A percentile compares a stretch with the other conserved stretches of the same genome.
Evolutionary conservation across 2,113 vertebrate species (phyloP).

Genomic region (Cryptomyrus ogoouensis): DNA sequence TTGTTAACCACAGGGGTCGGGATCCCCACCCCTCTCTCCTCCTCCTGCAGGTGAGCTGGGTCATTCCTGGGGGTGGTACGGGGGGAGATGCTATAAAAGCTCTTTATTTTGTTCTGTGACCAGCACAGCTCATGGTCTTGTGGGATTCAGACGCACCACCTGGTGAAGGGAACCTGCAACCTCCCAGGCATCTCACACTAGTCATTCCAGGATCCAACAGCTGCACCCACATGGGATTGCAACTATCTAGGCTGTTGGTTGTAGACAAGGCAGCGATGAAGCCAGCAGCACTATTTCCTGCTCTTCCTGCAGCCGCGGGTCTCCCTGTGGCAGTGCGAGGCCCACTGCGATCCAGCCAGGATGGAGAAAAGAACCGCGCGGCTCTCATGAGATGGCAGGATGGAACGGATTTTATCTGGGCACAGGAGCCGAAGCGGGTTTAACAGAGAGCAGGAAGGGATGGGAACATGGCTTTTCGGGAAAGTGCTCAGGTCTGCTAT

Average conservation of each 20-base stretch:
- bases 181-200: not conserved
- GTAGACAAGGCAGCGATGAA: not conserved
- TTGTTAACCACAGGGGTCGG: not conserved
- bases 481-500: not conserved
- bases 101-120: not conserved
- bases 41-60: not conserved
- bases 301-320: not conserved
- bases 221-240: not conserved
- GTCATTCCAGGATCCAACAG: not conserved
- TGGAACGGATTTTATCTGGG: not conserved
- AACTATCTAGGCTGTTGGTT: not conserved
- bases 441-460: not conserved
- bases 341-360: not conserved
- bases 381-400: not conserved
- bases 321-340: not conserved
- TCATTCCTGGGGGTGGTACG: not conserved
- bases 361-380: not conserved
- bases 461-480: not conserved
- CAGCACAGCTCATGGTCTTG: not conserved
- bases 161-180: not conserved
- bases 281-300: not conserved
- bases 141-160: not conserved
- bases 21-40: not conserved
- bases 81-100: not conserved
- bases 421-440: not conserved